These are phyloP conservation scores for Oostethus manadensis DNA, from an alignment of 2,113 vertebrate species.

Conservation along the genomic window DNA sequence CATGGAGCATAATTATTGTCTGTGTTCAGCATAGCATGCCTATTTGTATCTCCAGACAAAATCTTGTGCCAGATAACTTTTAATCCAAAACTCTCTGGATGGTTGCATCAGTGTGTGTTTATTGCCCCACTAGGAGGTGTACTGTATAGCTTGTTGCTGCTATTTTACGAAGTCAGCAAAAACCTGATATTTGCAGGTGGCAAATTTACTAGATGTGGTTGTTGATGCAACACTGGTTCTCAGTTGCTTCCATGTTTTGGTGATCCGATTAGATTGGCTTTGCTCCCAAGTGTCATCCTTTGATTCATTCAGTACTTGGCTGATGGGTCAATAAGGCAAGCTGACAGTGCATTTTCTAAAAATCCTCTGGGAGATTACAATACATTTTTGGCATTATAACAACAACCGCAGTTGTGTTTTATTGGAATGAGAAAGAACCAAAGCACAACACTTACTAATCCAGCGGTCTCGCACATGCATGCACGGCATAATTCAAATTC, in stretches of 20 bases:
- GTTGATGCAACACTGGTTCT: neutral
- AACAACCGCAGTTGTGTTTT: too few species aligned
- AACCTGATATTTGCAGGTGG: neutral
- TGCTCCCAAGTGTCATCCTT: neutral
- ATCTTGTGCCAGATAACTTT: neutral
- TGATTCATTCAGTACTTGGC: neutral
- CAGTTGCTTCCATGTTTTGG: neutral
- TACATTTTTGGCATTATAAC: neutral
- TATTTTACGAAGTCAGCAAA: neutral
- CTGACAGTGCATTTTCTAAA: neutral
- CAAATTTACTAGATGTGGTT: neutral
- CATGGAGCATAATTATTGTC: constrained; percentile 2
- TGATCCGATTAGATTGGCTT: neutral
- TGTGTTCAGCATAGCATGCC: constrained; percentile 3
- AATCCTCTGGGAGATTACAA: neutral
- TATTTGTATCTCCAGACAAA: neutral
- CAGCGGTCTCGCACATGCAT: too few species aligned
- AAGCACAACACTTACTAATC: too few species aligned
- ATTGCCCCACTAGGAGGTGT: neutral
- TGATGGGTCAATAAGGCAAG: neutral
- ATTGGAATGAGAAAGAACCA: too few species aligned
- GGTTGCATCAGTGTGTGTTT: neutral
- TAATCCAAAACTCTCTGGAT: neutral
- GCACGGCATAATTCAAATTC: too few species aligned
- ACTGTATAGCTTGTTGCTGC: too few species aligned